These are phyloP conservation scores for Muscicapa adusta DNA, from an alignment of 2,113 vertebrate genomes.

Conservation along the genomic window DNA sequence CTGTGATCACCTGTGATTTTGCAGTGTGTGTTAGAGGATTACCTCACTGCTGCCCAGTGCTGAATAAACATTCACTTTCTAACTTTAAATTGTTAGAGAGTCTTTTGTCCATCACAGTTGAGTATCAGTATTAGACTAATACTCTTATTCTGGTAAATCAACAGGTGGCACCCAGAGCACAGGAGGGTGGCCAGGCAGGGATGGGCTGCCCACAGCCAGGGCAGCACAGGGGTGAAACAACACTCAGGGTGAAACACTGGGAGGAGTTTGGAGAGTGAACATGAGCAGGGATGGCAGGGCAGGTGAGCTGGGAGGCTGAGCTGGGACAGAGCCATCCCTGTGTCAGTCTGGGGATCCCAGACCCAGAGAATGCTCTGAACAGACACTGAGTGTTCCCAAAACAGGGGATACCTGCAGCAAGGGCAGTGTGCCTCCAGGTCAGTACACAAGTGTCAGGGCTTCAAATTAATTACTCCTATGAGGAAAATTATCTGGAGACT, in stretches of 20 bases:
- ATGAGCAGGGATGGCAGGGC: neutral
- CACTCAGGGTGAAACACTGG: rapidly evolving
- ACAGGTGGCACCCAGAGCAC: too few species aligned
- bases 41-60: too few species aligned
- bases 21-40: too few species aligned
- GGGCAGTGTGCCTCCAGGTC: neutral
- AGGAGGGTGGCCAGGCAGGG: too few species aligned
- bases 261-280: neutral
- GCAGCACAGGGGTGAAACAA: rapidly evolving
- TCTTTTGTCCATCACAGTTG: too few species aligned
- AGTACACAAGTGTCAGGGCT: neutral
- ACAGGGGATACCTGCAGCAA: neutral
- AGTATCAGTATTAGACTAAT: too few species aligned
- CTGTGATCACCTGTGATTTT: too few species aligned
- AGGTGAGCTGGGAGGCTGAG: neutral
- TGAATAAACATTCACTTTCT: too few species aligned
- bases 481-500: neutral
- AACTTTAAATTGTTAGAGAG: too few species aligned
- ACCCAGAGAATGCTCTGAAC: rapidly evolving
- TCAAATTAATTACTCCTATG: neutral
- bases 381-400: neutral
- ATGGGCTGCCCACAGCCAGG: too few species aligned
- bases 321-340: neutral
- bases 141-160: too few species aligned
- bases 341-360: neutral